Evolutionary conservation across 2,888 invertebrate species (phyloP), one percentile per base, ranked within the genome.

Genomic region (Empis livida): DNA sequence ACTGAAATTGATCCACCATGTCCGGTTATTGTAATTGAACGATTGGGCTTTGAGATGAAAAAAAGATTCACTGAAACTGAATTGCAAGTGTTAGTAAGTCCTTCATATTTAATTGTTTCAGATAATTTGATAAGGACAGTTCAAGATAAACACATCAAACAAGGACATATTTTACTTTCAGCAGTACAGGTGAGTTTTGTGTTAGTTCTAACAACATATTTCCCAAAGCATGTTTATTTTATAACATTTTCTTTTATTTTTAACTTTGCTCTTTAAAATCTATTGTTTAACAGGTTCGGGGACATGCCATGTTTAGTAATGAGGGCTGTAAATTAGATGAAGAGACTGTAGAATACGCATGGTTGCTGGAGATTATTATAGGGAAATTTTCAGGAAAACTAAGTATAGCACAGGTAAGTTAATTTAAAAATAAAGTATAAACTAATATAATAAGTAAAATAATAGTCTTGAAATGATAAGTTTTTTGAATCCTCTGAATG

Each of bases 21-120:
- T 65, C 96, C 93, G 0, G 82, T 89, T 8, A 79, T 92, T 50
- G 68, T 90, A 16, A 79, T 92, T 41, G 95, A 96, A 69, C 76
- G 94, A 53, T 81, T 99, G 54, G 93, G 92, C 2, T 95, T 99
- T 67, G 99, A 99, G 75, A 87, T 99, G 89, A 89, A 91, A 63
- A 99, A 97, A 66, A 78, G 82, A 16, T 96, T 86, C 65, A 79
- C 79, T 51, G 95, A 96, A 67, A 96, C 94, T 0, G 84, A 87
- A 59, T 73, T 99, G 9, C 97, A 99, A 64, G 74, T 97, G 1
- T 66, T 91, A 6, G 71, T 91, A 0, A 93, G 93, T 55, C 96
- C 96, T 0, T 83, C 91, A 1, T 84, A 92, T 58, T 72, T 95
- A 53, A 74, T 90, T 9, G 79, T 86, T 2, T 77, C 82, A 0